Evolutionary conservation across 1,140 invertebrate species (phyloP), one percentile per base, ranked within the genome.

Genomic region (Coelopa frigida): DNA sequence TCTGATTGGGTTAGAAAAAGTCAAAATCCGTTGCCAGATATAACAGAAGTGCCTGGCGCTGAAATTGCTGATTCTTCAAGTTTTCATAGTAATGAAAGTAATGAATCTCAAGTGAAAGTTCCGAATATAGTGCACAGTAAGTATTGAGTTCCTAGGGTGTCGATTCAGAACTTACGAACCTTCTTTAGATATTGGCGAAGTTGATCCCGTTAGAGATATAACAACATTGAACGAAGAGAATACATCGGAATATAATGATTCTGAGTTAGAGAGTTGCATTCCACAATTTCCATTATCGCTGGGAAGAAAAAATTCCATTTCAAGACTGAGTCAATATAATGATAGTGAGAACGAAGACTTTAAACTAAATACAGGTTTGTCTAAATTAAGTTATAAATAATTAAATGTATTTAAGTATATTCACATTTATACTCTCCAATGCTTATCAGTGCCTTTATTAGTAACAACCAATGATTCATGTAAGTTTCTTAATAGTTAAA

Each of bases 21-120:
- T 68, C 84, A 88, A 72, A 81, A 84, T 66, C 85, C 87, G 48
- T 73, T 93, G 55, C 87, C 89, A 40, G 91, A 93, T 70, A 94
- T 94, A 68, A 89, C 89, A 45, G 88, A 91, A 73, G 86, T 94
- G 53, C 87, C 89, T 49, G 87, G 87, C 57, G 87, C 85, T 58
- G 89, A 94, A 76, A 83, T 92, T 44, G 85, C 84, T 24, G 90
- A 94, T 72, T 91, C 89, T 20, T 89, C 87, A 36, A 87, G 85
- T 69, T 82, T 87, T 62, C 86, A 89, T 68, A 90, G 87, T 71
- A 87, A 89, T 59, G 87, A 91, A 67, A 89, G 85, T 58, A 90
- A 91, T 68, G 83, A 85, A 69, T 83, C 83, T 20, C 78, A 60
- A 57, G 71, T 56, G 35, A 31, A 31, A 44, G 15, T 48, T n/a